Evolutionary conservation across 2,113 vertebrate species (phyloP).

Genomic region (Pachypanchax playfairii): DNA sequence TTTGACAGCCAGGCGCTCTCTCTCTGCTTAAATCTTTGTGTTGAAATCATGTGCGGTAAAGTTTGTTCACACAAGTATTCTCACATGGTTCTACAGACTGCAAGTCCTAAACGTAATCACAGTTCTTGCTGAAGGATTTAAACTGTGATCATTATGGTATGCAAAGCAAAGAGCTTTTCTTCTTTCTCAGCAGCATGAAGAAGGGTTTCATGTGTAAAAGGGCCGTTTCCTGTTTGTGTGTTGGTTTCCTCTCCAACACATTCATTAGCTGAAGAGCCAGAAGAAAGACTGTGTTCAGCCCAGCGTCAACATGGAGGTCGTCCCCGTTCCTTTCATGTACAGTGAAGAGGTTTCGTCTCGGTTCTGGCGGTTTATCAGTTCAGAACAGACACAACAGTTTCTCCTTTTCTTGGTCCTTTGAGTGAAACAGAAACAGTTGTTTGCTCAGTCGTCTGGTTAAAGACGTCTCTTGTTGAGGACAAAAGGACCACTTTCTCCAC

Average conservation of each 20-base stretch:
- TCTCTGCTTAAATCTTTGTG: conserved; percentile 27
- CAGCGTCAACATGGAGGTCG: not conserved
- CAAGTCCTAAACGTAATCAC: conserved; percentile 19
- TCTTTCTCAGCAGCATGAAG: conserved; percentile 20
- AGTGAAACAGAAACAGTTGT: conserved; percentile 39
- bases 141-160: conserved; percentile 16
- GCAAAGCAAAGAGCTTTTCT: not conserved
- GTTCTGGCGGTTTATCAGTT: conserved; percentile 3
- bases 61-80: conserved; percentile 29
- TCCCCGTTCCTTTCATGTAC: conserved; percentile 12
- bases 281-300: not conserved
- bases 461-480: conserved; percentile 30
- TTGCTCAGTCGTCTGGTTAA: conserved; percentile 19
- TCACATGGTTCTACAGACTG: conserved; percentile 14
- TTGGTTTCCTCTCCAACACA: conserved; percentile 10
- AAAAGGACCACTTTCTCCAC: conserved; percentile 47
- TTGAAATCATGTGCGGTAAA: conserved; percentile 3
- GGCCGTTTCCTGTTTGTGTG: conserved; percentile 45
- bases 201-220: conserved; percentile 33
- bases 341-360: conserved; percentile 23
- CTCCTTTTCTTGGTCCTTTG: conserved; percentile 3
- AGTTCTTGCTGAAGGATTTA: conserved; percentile 13
- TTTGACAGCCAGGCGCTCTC: conserved; percentile 19
- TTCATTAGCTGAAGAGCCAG: conserved; percentile 4
- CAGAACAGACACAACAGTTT: not conserved